Evolutionary conservation across 2,888 invertebrate species (phyloP).

Genomic region (Hedychridium roseum): DNA sequence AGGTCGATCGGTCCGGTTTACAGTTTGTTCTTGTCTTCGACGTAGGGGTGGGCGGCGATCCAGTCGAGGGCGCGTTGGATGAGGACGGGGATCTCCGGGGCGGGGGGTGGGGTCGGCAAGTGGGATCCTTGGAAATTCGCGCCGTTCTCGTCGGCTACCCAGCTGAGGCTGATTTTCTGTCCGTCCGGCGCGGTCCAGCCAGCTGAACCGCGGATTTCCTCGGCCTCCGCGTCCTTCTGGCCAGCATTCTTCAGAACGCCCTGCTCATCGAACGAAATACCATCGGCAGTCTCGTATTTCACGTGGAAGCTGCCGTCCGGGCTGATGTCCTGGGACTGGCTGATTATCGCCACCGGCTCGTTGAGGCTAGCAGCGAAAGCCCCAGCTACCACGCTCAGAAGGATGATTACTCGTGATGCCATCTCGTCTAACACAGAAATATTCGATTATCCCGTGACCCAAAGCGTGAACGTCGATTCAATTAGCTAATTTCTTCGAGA

Average conservation of each 20-base stretch:
- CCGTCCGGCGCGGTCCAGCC: slow-evolving; percentile 62
- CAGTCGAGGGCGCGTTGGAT: slow-evolving; percentile 58
- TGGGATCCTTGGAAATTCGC: slow-evolving; percentile 61
- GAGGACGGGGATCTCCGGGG: slow-evolving; percentile 57
- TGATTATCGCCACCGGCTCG: slow-evolving; percentile 42
- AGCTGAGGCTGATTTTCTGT: slow-evolving; percentile 53
- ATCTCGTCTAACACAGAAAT: too few relatives aligned
- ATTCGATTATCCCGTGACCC: too few relatives aligned
- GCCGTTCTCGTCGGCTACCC: slow-evolving; percentile 62
- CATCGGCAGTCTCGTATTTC: slow-evolving; percentile 57
- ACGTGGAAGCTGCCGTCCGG: slow-evolving; percentile 48
- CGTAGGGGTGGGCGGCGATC: slow-evolving; percentile 50
- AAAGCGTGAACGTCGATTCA: too few relatives aligned
- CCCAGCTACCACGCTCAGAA: slow-evolving; percentile 18
- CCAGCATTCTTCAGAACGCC: slow-evolving; percentile 55
- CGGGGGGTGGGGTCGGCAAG: slow-evolving; percentile 58
- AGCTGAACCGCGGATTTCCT: slow-evolving; percentile 53
- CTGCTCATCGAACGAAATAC: slow-evolving; percentile 61
- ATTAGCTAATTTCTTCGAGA: too few relatives aligned
- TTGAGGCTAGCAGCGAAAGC: slow-evolving; percentile 20
- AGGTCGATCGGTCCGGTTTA: too few relatives aligned
- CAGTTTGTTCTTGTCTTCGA: slow-evolving; percentile 40
- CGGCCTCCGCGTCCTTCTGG: slow-evolving; percentile 51
- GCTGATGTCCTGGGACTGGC: slow-evolving; percentile 44
- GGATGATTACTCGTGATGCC: slow-evolving; percentile 15